Base-by-base conservation (phyloP, 2,797 vertebrate species). In the Hapalemur alaotrensis region DNA sequence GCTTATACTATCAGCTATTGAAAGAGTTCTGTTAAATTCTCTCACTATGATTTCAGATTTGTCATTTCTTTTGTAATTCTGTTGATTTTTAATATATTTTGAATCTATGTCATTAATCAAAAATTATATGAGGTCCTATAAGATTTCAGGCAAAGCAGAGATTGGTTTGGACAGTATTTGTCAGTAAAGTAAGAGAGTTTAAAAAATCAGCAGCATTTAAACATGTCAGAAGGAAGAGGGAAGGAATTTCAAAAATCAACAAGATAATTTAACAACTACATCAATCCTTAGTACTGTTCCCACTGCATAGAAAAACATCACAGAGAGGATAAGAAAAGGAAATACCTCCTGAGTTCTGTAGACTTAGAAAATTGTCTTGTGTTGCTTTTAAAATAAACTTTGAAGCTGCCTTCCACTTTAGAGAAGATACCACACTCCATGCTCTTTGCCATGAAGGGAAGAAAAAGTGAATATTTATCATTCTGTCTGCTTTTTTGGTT, bases 101-200 rank as follows among this genome's bases (percentile, higher is more conserved):
- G 72, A 75, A 73, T 78, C 17, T 7, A 20, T 81, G 7, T 15
- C 81, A 5, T 54, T 43, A 46, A 46, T 46, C 0, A 73, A 50
- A 89, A 54, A 17, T 54, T 35, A 20, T 2, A 32, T 41, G 30
- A 88, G 8, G 18, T 0, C 52, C 8, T 65, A 15, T 70, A 41
- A 59, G 4, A 54, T 22, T 63, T 93, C 67, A 63, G 59, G 84
- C n/a, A 81, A 50, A 35, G 9, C 61, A 41, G 3, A 80, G 48
- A 84, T 32, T 7, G 63, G 17, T 76, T 95, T 87, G 2, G 14
- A 69, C 43, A 81, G 32, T 18, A 43, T 90, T 82, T 65, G 32
- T 73, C 54, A 65, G 12, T 50, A 61, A 95, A 43, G n/a, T 70
- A 72, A 50, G 6, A 78, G 7, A 65, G 12, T 85, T 86, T 83